Base-by-base conservation (phyloP, 2,888 invertebrate genomes). In the Drosophila neotestacea region DNA sequence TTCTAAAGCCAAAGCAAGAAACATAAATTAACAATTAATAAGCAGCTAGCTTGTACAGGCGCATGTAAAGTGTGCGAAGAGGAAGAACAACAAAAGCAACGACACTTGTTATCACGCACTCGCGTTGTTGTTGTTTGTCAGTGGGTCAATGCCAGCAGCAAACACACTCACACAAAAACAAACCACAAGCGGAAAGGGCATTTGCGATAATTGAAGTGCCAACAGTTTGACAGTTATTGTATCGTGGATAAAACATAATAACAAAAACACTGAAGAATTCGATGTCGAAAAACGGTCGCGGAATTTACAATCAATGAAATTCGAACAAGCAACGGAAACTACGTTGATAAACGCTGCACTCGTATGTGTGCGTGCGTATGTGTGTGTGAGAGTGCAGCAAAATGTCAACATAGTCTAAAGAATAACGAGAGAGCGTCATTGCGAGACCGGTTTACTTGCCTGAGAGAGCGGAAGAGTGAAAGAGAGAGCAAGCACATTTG, bases 61-160 rank as follows among this genome's bases (percentile, higher is more conserved):
- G 16, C 16, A 16, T 48, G 30, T 46, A 60, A 63, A 47, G 47
- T 46, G 27, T 32, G 27, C 46, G 13, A 13, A 11, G n/a, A 11
- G 16, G 22, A 30, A 55, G 22, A 64, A n/a, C 60, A 55, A 30
- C 44, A 62, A 50, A 39, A 41, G 52, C 61, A 56, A 52, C 52
- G 13, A 36, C 55, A 62, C 28, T 79, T 59, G 76, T 83, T 84
- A 84, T 88, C 88, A 74, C 74, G 56, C 47, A 56, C 42, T 70
- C 28, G 56, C 64, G 44, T 58, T 50, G 61, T 70, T 58, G 36
- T 51, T 68, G 65, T 67, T 79, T 64, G 46, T 39, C 46, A 83
- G 73, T 88, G 67, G 88, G 88, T 84, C 88, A 86, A 73, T 88
- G 83, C 55, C 86, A 80, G 68, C 66, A 55, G 63, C 55, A 79